phyloP scores from a whole-genome alignment of 2,113 vertebrate species.

The Dolichallabes microphthalmus region DNA sequence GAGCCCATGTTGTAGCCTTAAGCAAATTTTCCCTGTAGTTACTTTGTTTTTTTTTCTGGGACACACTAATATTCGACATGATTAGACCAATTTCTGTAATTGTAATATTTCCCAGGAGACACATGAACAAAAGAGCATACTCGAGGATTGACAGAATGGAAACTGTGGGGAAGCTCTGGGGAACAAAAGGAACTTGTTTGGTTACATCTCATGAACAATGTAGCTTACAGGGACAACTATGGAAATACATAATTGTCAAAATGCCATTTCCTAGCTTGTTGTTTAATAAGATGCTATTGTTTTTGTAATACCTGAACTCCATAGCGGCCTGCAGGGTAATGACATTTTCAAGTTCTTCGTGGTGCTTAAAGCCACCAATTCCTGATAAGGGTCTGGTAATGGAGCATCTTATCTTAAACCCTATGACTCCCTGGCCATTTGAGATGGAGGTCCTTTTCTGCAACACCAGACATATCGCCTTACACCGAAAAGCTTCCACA shows the following conservation, averaged over 20 bases:
- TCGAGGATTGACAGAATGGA: constrained; percentile 4
- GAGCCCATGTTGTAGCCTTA: constrained; percentile 19
- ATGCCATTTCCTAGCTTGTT: background rate
- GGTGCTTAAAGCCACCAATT: constrained; percentile 45
- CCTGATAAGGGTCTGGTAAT: constrained; percentile 70
- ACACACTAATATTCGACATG: constrained; percentile 48
- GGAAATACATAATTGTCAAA: background rate
- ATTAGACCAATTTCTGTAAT: constrained; percentile 59
- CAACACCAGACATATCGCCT: constrained; percentile 25
- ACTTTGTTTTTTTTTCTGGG: constrained; percentile 42
- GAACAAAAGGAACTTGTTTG: constrained; percentile 24
- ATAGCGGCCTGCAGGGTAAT: constrained; percentile 53
- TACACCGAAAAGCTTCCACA: constrained; percentile 34
- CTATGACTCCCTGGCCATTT: constrained; percentile 64
- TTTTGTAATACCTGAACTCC: constrained; percentile 63
- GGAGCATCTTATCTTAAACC: constrained; percentile 70
- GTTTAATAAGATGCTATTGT: constrained; percentile 10
- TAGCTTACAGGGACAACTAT: constrained; percentile 20
- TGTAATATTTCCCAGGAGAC: constrained; percentile 57
- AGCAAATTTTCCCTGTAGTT: constrained; percentile 43
- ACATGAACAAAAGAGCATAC: constrained; percentile 1
- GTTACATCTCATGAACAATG: constrained; percentile 17
- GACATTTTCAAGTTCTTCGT: constrained; percentile 29
- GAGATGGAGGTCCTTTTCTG: constrained; percentile 44
- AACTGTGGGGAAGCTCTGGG: background rate